phyloP scores from a whole-genome alignment of 1,140 invertebrate species.

The Trichonephila clavata region DNA sequence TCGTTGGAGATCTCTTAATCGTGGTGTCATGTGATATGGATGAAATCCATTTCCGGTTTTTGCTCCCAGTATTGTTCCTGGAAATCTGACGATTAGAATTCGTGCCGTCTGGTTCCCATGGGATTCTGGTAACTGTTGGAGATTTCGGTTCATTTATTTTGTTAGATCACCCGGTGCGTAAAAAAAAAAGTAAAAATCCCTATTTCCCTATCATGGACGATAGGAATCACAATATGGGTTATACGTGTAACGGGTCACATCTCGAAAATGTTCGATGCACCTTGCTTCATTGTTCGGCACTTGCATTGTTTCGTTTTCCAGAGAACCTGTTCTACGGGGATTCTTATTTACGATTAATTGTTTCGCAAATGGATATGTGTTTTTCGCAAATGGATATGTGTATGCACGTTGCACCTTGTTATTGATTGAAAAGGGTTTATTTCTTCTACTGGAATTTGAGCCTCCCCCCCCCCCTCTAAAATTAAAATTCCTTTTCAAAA shows the following conservation, averaged over 20 bases:
- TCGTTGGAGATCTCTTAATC: neutral
- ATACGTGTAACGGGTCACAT: conserved; percentile 23
- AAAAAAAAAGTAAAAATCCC: neutral
- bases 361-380: neutral
- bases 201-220: neutral
- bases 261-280: conserved; percentile 24
- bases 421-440: neutral
- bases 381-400: no score
- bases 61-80: neutral
- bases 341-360: neutral
- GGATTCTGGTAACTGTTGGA: neutral
- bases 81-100: neutral
- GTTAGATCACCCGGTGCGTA: neutral
- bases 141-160: conserved; percentile 34
- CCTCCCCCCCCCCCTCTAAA: no score
- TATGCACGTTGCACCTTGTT: neutral
- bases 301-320: conserved; percentile 25
- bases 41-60: neutral
- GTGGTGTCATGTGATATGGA: neutral
- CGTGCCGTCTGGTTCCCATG: conserved; percentile 6
- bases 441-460: no score
- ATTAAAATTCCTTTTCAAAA: no score
- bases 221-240: conserved; percentile 23
- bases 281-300: neutral
- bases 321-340: neutral